These are phyloP conservation scores for Falcunculus frontatus DNA, from an alignment of 2,113 vertebrate genomes.

Conservation along the genomic window DNA sequence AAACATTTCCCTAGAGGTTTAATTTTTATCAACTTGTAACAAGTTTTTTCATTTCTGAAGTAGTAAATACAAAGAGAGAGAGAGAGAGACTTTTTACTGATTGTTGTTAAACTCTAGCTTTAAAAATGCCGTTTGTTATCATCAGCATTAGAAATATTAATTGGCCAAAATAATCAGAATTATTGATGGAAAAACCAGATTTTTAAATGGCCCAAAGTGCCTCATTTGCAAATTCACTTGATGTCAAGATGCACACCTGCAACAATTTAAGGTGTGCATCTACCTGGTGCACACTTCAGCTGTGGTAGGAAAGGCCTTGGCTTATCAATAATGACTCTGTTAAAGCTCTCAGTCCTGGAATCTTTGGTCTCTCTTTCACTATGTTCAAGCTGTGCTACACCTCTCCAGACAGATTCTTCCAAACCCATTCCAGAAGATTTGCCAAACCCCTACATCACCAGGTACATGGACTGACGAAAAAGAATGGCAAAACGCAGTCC, in stretches of 20 bases:
- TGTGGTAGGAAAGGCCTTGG: not conserved
- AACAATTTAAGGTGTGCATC: not conserved
- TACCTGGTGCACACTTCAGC: not conserved
- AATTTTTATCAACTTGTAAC: not conserved
- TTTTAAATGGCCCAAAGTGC: not conserved
- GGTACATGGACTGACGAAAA: not conserved
- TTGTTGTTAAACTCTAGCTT: not conserved
- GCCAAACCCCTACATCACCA: not conserved
- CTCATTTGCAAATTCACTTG: not conserved
- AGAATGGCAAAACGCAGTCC: not conserved
- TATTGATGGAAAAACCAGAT: not conserved
- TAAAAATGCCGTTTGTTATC: not conserved
- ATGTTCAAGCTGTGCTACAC: not conserved
- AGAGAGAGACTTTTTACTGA: not conserved
- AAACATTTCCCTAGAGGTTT: not conserved
- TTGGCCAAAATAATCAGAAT: not conserved
- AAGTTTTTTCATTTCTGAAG: not conserved
- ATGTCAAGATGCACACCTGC: not conserved
- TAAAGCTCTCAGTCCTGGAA: not conserved
- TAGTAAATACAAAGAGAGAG: not conserved
- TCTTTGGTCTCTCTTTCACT: not conserved
- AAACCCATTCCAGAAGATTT: not conserved
- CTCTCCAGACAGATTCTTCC: not conserved
- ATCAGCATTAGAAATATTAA: not conserved
- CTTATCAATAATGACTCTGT: not conserved